These are phyloP conservation scores for Dendrolimus houi DNA, from an alignment of 2,888 invertebrate species.

Conservation along the genomic window DNA sequence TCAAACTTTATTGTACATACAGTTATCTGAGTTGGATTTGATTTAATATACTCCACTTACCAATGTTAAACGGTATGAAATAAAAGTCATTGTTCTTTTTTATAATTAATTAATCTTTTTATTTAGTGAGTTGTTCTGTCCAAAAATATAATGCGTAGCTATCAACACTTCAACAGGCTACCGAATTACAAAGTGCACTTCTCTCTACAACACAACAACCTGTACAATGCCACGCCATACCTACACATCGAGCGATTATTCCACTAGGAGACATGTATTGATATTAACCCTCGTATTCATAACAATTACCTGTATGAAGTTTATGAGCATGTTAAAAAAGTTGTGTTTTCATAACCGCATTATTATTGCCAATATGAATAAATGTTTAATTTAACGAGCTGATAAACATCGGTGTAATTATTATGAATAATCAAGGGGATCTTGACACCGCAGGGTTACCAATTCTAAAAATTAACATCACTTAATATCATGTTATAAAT, in stretches of 20 bases:
- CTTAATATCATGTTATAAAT: too few relatives aligned
- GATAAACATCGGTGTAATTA: too few relatives aligned
- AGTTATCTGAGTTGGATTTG: neutral
- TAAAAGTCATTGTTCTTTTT: slow-evolving; percentile 27
- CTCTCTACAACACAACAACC: slow-evolving; percentile 30
- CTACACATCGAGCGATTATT: slow-evolving; percentile 9
- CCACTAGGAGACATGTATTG: slow-evolving; percentile 2
- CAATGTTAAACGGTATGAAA: slow-evolving; percentile 20
- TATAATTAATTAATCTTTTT: slow-evolving; percentile 46
- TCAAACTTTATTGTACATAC: too few relatives aligned
- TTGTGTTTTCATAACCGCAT: too few relatives aligned
- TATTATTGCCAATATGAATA: too few relatives aligned
- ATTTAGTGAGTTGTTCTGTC: slow-evolving; percentile 60
- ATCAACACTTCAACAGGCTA: slow-evolving; percentile 58
- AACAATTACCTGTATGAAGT: too few relatives aligned
- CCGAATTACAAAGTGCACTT: slow-evolving; percentile 57
- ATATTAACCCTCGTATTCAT: too few relatives aligned
- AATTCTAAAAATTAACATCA: too few relatives aligned
- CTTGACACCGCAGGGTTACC: too few relatives aligned
- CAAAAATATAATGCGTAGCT: slow-evolving; percentile 70
- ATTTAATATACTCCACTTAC: neutral
- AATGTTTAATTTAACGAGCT: too few relatives aligned
- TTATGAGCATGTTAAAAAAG: too few relatives aligned
- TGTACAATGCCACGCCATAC: slow-evolving; percentile 21
- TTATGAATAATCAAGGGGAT: too few relatives aligned